These are phyloP conservation scores for Coranthus polyacanthus DNA, from an alignment of 2,797 vertebrate genomes.

Conservation along the genomic window DNA sequence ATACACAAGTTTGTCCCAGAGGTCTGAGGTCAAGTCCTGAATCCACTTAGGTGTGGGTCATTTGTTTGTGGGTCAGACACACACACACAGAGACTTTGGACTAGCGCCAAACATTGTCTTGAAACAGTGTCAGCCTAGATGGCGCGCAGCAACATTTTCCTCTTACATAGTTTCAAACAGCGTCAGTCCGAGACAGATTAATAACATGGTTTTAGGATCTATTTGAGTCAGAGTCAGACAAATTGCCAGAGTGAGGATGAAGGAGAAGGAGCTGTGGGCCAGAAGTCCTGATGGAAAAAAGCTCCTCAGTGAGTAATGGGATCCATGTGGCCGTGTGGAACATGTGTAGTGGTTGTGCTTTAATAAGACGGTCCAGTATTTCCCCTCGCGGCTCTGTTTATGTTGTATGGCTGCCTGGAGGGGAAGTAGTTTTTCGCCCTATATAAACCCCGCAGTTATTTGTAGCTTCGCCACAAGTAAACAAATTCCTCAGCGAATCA, in stretches of 20 bases:
- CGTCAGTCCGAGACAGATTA: constrained; percentile 47
- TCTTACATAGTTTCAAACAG: constrained; percentile 51
- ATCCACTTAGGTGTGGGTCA: constrained; percentile 27
- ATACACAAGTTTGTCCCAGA: constrained; percentile 18
- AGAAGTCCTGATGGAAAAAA: constrained; percentile 56
- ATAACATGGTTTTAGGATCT: constrained; percentile 63
- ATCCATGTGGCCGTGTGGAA: constrained; percentile 79
- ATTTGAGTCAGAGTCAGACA: constrained; percentile 67
- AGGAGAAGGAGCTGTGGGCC: constrained; percentile 39
- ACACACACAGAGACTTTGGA: constrained; percentile 5
- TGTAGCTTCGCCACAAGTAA: constrained; percentile 83
- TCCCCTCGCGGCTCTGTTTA: constrained; percentile 75
- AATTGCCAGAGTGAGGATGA: constrained; percentile 66
- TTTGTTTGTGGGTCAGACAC: constrained; percentile 43
- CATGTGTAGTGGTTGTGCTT: constrained; percentile 75
- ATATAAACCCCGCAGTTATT: constrained; percentile 83
- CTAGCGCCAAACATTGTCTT: constrained; percentile 36
- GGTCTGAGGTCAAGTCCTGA: constrained; percentile 13
- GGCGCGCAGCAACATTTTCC: constrained; percentile 35
- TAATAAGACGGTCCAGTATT: constrained; percentile 71
- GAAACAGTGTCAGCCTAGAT: constrained; percentile 39
- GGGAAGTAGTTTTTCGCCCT: constrained; percentile 73
- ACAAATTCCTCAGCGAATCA: constrained; percentile 83
- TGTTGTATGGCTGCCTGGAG: constrained; percentile 78
- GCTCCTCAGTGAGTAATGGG: constrained; percentile 69